phyloP scores from a whole-genome alignment of 2,113 vertebrate species.

The Mungos mungo region DNA sequence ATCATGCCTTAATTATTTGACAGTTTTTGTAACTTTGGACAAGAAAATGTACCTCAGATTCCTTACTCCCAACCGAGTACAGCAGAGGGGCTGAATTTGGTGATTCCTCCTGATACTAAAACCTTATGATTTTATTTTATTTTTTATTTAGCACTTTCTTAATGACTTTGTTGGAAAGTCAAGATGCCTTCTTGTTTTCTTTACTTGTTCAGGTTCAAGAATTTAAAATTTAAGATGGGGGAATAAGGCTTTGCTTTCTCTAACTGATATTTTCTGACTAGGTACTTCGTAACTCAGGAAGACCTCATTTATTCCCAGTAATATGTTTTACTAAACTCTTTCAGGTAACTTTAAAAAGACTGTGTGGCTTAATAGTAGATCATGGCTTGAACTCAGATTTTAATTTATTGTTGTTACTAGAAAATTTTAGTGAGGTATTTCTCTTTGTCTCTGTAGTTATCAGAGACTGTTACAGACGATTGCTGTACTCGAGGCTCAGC shows the following conservation, averaged over 20 bases:
- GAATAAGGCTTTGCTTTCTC: conserved; percentile 73
- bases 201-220: conserved; percentile 44
- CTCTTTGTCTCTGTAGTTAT: conserved; percentile 92
- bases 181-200: conserved; percentile 42
- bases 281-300: conserved; percentile 68
- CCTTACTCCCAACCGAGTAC: neutral
- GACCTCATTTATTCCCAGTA: conserved; percentile 72
- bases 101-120: neutral
- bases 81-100: neutral
- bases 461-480: conserved; percentile 99
- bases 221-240: conserved; percentile 47
- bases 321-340: conserved; percentile 80
- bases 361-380: conserved; percentile 75
- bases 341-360: conserved; percentile 76
- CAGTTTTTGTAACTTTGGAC: neutral
- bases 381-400: conserved; percentile 73
- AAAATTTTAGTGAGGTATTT: conserved; percentile 81
- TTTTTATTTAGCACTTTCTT: conserved; percentile 21
- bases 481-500: conserved; percentile 97
- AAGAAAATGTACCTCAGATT: neutral
- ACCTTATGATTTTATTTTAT: neutral
- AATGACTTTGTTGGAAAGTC: conserved; percentile 5
- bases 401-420: conserved; percentile 62
- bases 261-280: conserved; percentile 78
- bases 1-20: neutral